These are phyloP conservation scores for Hypomecis punctinalis DNA, from an alignment of 2,888 invertebrate genomes.

Conservation along the genomic window DNA sequence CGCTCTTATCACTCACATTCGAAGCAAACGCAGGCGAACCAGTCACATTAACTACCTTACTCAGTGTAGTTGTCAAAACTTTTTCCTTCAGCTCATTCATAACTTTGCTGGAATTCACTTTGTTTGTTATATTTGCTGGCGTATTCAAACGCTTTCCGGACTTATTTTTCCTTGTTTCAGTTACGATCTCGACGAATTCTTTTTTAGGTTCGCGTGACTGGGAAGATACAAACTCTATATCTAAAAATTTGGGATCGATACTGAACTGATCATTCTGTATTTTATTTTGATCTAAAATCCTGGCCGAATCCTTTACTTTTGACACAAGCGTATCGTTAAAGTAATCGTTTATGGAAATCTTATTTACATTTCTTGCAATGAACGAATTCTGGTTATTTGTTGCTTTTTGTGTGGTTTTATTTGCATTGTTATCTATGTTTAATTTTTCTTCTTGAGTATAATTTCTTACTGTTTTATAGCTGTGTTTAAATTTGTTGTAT, in stretches of 20 bases:
- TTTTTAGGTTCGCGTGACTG: slow-evolving; percentile 54
- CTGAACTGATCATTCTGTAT: slow-evolving; percentile 66
- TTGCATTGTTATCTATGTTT: slow-evolving; percentile 37
- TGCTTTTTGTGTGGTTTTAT: slow-evolving; percentile 44
- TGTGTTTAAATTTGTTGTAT: slow-evolving; percentile 51
- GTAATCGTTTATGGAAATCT: slow-evolving; percentile 58
- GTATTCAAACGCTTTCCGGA: slow-evolving; percentile 73
- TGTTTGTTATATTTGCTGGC: slow-evolving; percentile 59
- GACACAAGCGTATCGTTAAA: slow-evolving; percentile 62
- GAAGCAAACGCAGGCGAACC: slow-evolving; percentile 53
- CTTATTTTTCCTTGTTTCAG: slow-evolving; percentile 54
- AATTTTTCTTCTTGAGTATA: slow-evolving; percentile 40
- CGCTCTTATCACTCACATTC: slow-evolving; percentile 67
- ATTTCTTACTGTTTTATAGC: slow-evolving; percentile 34
- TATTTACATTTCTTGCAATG: slow-evolving; percentile 56
- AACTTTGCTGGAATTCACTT: slow-evolving; percentile 35
- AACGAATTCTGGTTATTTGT: slow-evolving; percentile 48
- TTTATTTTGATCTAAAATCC: slow-evolving; percentile 71
- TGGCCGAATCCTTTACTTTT: slow-evolving; percentile 64
- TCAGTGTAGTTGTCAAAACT: slow-evolving; percentile 49
- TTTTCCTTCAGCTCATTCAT: slow-evolving; percentile 47
- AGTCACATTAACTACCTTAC: slow-evolving; percentile 53
- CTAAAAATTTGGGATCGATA: slow-evolving; percentile 67
- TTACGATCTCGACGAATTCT: slow-evolving; percentile 46
- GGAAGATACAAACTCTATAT: slow-evolving; percentile 56